A percentile compares a stretch with the other conserved stretches of the same genome.
These are phyloP conservation scores for Heliconius hortense DNA, from an alignment of 2,888 invertebrate genomes.

Conservation along the genomic window DNA sequence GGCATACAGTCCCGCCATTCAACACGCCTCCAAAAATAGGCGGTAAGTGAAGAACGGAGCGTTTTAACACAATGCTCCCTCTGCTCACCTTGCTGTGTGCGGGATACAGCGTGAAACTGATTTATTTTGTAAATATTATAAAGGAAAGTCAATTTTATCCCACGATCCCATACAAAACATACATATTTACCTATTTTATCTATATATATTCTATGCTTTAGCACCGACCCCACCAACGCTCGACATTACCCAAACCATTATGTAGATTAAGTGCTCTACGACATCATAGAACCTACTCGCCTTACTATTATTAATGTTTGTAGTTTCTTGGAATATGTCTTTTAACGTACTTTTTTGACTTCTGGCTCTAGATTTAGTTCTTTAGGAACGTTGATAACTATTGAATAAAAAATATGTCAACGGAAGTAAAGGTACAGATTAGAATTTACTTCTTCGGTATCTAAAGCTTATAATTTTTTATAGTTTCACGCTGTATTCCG, in stretches of 20 bases:
- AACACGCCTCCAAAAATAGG: too few species aligned
- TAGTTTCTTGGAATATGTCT: constrained; percentile 27
- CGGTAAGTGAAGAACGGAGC: too few species aligned
- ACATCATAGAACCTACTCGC: constrained; percentile 39
- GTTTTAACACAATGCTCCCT: too few species aligned
- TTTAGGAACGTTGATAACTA: background rate
- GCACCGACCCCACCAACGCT: constrained; percentile 32
- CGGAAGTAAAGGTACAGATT: background rate
- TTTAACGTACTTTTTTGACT: background rate
- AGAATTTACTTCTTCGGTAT: background rate
- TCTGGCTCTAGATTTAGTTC: background rate
- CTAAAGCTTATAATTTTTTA: too few species aligned
- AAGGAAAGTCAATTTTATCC: background rate
- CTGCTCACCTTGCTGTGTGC: too few species aligned
- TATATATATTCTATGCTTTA: constrained; percentile 25
- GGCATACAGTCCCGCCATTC: too few species aligned
- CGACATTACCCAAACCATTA: constrained; percentile 51
- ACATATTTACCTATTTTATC: constrained; percentile 8
- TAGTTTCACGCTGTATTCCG: background rate
- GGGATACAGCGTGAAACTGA: too few species aligned
- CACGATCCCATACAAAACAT: constrained; percentile 19
- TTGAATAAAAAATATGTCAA: background rate
- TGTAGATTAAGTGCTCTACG: constrained; percentile 61
- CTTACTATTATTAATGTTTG: constrained; percentile 38
- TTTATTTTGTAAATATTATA: background rate